Evolutionary conservation across 2,113 vertebrate genomes (phyloP).

Genomic region (Syrmaticus mikado): DNA sequence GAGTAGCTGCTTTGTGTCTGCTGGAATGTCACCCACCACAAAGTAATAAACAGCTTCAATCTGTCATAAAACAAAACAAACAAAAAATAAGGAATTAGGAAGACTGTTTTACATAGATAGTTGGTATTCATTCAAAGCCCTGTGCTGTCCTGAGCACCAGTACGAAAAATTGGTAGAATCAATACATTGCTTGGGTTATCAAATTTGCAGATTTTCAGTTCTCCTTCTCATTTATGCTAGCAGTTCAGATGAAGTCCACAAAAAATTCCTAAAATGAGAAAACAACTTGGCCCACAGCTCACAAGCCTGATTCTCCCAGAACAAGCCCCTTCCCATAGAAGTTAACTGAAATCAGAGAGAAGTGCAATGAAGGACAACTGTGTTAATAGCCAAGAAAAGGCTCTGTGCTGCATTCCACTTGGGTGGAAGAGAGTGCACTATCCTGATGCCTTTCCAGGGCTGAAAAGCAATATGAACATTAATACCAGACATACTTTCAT

Average conservation of each 20-base stretch:
- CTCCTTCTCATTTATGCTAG: not conserved
- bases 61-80: constrained; percentile 55
- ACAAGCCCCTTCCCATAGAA: not conserved
- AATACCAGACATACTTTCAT: not conserved
- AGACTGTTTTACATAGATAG: not conserved
- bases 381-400: not conserved
- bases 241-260: not conserved
- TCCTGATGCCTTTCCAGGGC: not conserved
- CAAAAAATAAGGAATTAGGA: not conserved
- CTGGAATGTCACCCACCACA: constrained; percentile 76
- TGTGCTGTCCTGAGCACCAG: not conserved
- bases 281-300: not conserved
- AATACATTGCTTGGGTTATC: not conserved
- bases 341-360: not conserved
- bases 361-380: not conserved
- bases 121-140: not conserved
- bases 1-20: constrained; percentile 66
- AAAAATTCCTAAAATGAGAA: not conserved
- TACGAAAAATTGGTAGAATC: not conserved
- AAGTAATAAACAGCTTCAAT: constrained; percentile 84
- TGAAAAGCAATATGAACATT: not conserved
- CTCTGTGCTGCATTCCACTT: not conserved
- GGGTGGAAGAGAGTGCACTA: not conserved
- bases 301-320: not conserved
- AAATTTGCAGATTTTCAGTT: not conserved